Evolutionary conservation across 2,113 vertebrate genomes (phyloP), one percentile per base, ranked within the genome.

Genomic region (Machaerirhynchus nigripectus): DNA sequence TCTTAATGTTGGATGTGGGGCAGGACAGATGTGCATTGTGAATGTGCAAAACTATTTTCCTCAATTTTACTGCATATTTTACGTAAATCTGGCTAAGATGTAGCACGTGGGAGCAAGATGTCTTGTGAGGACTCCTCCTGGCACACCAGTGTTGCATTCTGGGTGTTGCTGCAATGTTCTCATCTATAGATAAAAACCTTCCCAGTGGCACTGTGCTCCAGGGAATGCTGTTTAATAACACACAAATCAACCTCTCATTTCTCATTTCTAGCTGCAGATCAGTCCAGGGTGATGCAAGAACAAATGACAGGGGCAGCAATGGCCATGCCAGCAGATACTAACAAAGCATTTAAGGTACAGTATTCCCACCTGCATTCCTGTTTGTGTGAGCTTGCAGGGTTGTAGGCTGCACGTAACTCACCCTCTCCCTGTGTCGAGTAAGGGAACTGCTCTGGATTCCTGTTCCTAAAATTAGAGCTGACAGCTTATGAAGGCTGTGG

Each of bases 231-330:
- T 63, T 67, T 22, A 47, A 15, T 40, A 16, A n/a, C 16, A 42
- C 39, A 30, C 35, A 77, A 75, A 46, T 22, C 33, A 67, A 15
- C 37, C 27, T 93, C 76, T 63, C 30, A 0, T 91, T 89, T 90
- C 60, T 77, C 59, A 70, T 70, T 84, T 92, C 61, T 77, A 99
- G 99, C 99, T 82, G 99, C 99, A 30, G 99, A 99, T 97, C 99
- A 99, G 95, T 99, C 99, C 8, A 98, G 99, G 71, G 98, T 99
- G 96, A 99, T 99, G 99, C 99, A 99, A 95, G 99, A 99, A 87
- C 99, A 99, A 97, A 99, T 99, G 99, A 99, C 99, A 5, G 99
- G 99, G 26, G 99, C 99, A 42, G 99, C 99, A 71, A 99, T 99
- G 99, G 99, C 99, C 90, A 99, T 99, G 99, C 99, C 99, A 35